phyloP scores from a whole-genome alignment of 1,140 invertebrate species.

The Monomorium pharaonis region DNA sequence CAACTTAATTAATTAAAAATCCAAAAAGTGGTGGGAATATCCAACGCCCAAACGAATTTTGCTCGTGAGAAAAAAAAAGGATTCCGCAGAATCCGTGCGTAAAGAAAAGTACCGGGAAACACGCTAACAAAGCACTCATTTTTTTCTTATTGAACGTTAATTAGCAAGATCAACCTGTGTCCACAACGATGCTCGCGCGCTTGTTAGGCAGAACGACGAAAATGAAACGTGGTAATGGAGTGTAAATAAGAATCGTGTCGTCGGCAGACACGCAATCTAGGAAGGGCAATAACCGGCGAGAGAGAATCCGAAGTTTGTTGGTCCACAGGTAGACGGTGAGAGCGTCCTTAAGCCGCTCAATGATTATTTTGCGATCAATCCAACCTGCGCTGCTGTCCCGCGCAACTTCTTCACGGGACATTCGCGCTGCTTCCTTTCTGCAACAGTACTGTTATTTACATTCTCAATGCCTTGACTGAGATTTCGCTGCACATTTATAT shows the following conservation, averaged over 20 bases:
- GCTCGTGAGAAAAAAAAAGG: not conserved
- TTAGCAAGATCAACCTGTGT: constrained; percentile 60
- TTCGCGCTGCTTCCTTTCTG: constrained; percentile 17
- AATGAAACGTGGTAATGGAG: constrained; percentile 69
- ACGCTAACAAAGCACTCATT: constrained; percentile 72
- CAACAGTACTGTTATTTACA: constrained; percentile 34
- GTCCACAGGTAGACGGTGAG: not conserved
- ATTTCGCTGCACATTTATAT: not conserved
- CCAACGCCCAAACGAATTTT: not conserved
- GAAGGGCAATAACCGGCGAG: constrained; percentile 76
- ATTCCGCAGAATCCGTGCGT: not conserved
- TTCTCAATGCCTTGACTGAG: not conserved
- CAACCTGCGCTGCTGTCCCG: constrained; percentile 30
- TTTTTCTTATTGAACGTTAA: constrained; percentile 69
- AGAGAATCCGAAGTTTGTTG: constrained; percentile 45
- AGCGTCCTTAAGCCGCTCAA: constrained; percentile 21
- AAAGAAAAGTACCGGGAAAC: not conserved
- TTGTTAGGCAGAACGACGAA: constrained; percentile 67
- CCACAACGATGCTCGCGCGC: not conserved
- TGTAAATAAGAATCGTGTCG: constrained; percentile 65
- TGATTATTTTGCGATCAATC: constrained; percentile 51
- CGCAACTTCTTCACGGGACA: constrained; percentile 63
- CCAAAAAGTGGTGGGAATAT: not conserved
- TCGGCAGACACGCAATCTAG: constrained; percentile 71
- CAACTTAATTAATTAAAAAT: not conserved